Evolutionary conservation across 2,888 invertebrate species (phyloP).

Genomic region (Parnassius apollo): DNA sequence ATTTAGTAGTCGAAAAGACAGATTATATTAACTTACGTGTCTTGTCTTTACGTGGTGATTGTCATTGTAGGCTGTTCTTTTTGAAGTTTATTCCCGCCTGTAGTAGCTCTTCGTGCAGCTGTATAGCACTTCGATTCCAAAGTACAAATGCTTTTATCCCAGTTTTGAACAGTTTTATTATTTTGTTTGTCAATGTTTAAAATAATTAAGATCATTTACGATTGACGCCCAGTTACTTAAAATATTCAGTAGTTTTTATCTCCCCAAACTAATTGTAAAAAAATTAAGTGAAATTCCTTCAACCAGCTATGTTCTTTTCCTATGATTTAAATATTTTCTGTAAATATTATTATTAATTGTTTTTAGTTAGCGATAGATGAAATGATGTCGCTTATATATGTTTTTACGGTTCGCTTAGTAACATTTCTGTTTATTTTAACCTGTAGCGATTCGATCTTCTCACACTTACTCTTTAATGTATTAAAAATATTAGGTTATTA

Average conservation of each 20-base stretch:
- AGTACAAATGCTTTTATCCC: constrained; percentile 23
- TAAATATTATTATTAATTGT: constrained; percentile 42
- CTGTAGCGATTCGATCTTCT: constrained; percentile 53
- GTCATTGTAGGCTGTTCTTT: constrained; percentile 25
- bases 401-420: constrained; percentile 24
- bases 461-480: constrained; percentile 54
- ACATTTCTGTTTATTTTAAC: constrained; percentile 30
- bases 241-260: constrained; percentile 1
- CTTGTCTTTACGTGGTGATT: constrained; percentile 25
- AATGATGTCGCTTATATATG: constrained; percentile 30
- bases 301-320: constrained; percentile 23
- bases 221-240: constrained; percentile 32
- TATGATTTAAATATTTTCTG: constrained; percentile 31
- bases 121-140: constrained; percentile 8
- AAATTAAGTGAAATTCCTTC: background rate
- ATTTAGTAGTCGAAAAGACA: background rate
- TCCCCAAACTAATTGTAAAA: background rate
- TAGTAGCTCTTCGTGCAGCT: constrained; percentile 19
- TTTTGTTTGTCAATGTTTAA: constrained; percentile 25
- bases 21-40: constrained; percentile 12
- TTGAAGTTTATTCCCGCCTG: constrained; percentile 12
- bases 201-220: constrained; percentile 35
- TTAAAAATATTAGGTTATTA: constrained; percentile 69
- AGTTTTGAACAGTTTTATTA: constrained; percentile 32
- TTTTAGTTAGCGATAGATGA: constrained; percentile 34